These are phyloP conservation scores for Mesoclemmys tuberculata DNA, from an alignment of 2,113 vertebrate species.

Conservation along the genomic window DNA sequence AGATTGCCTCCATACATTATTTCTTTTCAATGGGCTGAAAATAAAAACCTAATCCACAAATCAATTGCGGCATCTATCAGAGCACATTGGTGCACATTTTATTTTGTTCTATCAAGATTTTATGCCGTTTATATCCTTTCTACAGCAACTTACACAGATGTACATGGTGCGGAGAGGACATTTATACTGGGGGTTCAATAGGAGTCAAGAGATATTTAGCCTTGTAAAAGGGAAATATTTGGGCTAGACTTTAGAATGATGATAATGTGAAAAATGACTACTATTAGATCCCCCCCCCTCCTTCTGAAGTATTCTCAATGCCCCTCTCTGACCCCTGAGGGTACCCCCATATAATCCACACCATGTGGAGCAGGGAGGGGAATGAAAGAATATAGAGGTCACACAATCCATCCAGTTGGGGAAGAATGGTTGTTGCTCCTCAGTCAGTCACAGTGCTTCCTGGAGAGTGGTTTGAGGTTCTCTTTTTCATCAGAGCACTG, in stretches of 20 bases:
- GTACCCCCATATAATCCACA: not conserved
- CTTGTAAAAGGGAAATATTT: constrained; percentile 76
- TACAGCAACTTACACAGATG: constrained; percentile 78
- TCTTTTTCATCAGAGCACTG: not conserved
- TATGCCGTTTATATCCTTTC: constrained; percentile 85
- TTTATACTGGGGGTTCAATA: constrained; percentile 77
- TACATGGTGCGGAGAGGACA: constrained; percentile 72
- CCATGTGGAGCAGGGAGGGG: not conserved
- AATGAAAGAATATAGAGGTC: not conserved
- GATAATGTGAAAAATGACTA: constrained; percentile 77
- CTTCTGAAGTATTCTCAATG: constrained; percentile 20
- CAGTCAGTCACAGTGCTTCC: not conserved
- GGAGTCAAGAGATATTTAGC: constrained; percentile 81
- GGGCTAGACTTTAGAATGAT: constrained; percentile 72
- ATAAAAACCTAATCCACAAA: constrained; percentile 98
- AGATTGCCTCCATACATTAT: constrained; percentile 99
- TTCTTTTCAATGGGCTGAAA: constrained; percentile 99
- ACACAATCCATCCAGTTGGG: accelerated
- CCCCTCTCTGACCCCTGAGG: constrained; percentile 12
- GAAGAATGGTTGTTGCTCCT: not conserved
- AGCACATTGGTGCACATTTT: constrained; percentile 87
- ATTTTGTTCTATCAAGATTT: constrained; percentile 88
- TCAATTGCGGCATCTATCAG: constrained; percentile 91
- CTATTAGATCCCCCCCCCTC: not conserved
- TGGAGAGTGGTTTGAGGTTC: not conserved